Conservation (phyloP, 2,888 invertebrate species). For the Drosophila pseudotalamancana region DNA sequence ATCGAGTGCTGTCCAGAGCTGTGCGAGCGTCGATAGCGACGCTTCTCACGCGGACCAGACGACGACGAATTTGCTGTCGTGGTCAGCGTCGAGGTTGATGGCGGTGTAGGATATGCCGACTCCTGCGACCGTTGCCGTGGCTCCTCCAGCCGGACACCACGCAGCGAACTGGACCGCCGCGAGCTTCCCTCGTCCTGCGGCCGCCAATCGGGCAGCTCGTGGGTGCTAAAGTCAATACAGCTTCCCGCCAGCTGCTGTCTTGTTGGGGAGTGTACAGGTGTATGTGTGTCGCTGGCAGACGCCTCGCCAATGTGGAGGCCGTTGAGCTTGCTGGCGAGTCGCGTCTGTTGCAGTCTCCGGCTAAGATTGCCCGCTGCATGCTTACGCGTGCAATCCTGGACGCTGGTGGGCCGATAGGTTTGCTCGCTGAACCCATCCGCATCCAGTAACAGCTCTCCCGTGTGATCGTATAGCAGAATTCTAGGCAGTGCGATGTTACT, state of each 20-base stretch:
- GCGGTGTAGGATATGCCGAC: slow-evolving; percentile 62
- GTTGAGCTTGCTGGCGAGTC: slow-evolving; percentile 64
- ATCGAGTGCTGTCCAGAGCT: slow-evolving; percentile 78
- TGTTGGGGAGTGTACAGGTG: neutral
- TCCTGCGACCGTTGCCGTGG: neutral
- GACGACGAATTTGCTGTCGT: slow-evolving; percentile 73
- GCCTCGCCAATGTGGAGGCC: slow-evolving; percentile 75
- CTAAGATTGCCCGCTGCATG: slow-evolving; percentile 61
- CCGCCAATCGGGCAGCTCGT: slow-evolving; percentile 61
- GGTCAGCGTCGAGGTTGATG: slow-evolving; percentile 70
- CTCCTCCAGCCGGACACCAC: slow-evolving; percentile 76
- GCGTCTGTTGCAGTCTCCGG: slow-evolving; percentile 58
- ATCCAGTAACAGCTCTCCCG: slow-evolving; percentile 85
- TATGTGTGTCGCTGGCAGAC: slow-evolving; percentile 34
- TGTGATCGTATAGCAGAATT: slow-evolving; percentile 85
- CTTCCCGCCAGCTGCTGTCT: slow-evolving; percentile 43
- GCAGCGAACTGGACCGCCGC: slow-evolving; percentile 76
- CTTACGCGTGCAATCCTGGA: slow-evolving; percentile 22
- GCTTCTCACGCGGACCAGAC: slow-evolving; percentile 77
- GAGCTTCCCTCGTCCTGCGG: slow-evolving; percentile 42
- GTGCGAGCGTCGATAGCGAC: slow-evolving; percentile 81
- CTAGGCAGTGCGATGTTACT: slow-evolving; percentile 86
- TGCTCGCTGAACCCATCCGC: slow-evolving; percentile 77
- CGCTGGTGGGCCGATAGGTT: slow-evolving; percentile 54
- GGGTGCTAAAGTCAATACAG: slow-evolving; percentile 69